These are phyloP conservation scores for Globodera ellingtonae DNA, from an alignment of 1,140 invertebrate species.

Conservation along the genomic window DNA sequence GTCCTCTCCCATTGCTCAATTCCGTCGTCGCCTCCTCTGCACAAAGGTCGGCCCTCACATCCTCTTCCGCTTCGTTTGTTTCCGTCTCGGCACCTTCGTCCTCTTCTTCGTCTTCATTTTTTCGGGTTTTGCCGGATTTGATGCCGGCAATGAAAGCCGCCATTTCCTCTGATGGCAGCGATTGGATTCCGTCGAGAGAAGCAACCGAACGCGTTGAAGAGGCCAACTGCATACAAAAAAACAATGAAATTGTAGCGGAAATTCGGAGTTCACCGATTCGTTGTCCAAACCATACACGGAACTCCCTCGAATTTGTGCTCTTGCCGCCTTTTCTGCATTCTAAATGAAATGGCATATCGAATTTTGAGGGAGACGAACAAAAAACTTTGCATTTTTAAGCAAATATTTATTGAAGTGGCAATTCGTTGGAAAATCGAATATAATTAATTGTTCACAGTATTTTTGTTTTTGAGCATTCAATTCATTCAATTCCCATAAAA, in stretches of 20 bases:
- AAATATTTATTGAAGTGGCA: not conserved
- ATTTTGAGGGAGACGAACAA: not conserved
- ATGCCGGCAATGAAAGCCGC: slow-evolving; percentile 60
- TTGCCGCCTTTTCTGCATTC: slow-evolving; percentile 62
- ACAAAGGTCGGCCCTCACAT: not conserved
- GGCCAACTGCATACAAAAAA: slow-evolving; percentile 41
- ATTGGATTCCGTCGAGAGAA: slow-evolving; percentile 48
- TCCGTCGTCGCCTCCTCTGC: too few relatives aligned
- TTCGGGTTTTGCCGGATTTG: slow-evolving; percentile 31
- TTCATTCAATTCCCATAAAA: slow-evolving; percentile 16
- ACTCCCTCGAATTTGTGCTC: slow-evolving; percentile 55
- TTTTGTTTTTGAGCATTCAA: not conserved
- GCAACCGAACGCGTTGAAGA: slow-evolving; percentile 46
- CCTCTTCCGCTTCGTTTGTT: slow-evolving; percentile 13
- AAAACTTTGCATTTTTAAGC: slow-evolving; percentile 3
- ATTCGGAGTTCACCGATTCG: slow-evolving; percentile 51
- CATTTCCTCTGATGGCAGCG: slow-evolving; percentile 61
- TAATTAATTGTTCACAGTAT: not conserved
- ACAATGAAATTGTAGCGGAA: not conserved
- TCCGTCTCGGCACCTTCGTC: slow-evolving; percentile 19
- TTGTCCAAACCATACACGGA: slow-evolving; percentile 59
- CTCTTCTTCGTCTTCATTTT: slow-evolving; percentile 20
- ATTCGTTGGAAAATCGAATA: not conserved
- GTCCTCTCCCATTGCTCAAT: not conserved
- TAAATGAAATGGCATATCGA: slow-evolving; percentile 36